phyloP scores from a whole-genome alignment of 2,797 vertebrate genomes.

The Lepus oiostolus region DNA sequence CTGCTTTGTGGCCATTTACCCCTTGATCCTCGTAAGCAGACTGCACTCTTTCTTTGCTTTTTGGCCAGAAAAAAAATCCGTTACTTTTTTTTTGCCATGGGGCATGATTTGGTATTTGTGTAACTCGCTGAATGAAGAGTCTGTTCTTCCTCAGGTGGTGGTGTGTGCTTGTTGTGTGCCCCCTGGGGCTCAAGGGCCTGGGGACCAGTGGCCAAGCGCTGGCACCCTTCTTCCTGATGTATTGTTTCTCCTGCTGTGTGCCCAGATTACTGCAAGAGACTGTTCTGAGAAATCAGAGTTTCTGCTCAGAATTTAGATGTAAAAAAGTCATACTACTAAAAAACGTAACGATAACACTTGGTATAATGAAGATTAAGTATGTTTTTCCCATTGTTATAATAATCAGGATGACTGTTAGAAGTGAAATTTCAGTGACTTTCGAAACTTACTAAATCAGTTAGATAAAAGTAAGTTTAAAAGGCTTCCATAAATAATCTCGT shows the following conservation, averaged over 20 bases:
- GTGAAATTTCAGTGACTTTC: conserved; percentile 48
- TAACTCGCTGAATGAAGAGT: neutral
- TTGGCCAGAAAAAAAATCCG: neutral
- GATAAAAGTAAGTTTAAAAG: conserved; percentile 25
- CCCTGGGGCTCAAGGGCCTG: neutral
- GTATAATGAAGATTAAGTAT: conserved; percentile 22
- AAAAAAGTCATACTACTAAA: conserved; percentile 34
- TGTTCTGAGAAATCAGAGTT: conserved; percentile 29
- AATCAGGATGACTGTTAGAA: neutral
- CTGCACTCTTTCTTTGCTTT: neutral
- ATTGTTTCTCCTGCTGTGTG: neutral
- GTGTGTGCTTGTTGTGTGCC: neutral
- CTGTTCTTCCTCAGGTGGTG: neutral
- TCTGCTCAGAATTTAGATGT: neutral
- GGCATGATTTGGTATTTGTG: neutral
- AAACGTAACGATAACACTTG: conserved; percentile 2
- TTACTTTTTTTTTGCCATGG: neutral
- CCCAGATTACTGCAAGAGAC: neutral
- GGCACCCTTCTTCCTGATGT: neutral
- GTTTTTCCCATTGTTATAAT: neutral
- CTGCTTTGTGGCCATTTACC: neutral
- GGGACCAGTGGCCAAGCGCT: neutral
- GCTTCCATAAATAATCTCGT: conserved; percentile 2
- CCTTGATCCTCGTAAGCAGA: neutral
- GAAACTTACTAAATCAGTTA: conserved; percentile 55